Conservation (phyloP, 1,140 invertebrate genomes). For the Caenorhabditis latens region DNA sequence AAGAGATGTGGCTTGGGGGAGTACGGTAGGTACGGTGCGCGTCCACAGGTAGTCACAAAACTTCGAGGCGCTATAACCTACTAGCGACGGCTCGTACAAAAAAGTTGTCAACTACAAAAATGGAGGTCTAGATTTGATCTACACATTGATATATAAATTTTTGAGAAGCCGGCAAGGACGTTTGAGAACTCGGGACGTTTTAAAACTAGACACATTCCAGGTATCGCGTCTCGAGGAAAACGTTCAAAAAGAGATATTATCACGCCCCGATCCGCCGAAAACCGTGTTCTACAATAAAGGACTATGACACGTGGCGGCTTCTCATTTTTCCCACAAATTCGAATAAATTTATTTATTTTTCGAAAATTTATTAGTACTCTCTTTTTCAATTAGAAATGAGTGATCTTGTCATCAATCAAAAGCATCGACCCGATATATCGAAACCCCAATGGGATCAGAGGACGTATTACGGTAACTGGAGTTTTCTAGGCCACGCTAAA, state of each 20-base stretch:
- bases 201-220: neutral
- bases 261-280: slow-evolving; percentile 49
- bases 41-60: too few relatives aligned
- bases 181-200: too few relatives aligned
- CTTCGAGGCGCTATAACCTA: too few relatives aligned
- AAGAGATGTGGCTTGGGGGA: too few relatives aligned
- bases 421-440: slow-evolving; percentile 45
- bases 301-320: slow-evolving; percentile 7
- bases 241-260: slow-evolving; percentile 21
- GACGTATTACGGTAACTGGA: slow-evolving; percentile 38
- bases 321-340: too few relatives aligned
- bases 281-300: slow-evolving; percentile 66
- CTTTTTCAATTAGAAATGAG: slow-evolving; percentile 19
- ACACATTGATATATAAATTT: too few relatives aligned
- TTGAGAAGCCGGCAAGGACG: too few relatives aligned
- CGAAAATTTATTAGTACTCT: neutral
- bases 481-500: too few relatives aligned
- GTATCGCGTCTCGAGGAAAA: slow-evolving; percentile 52
- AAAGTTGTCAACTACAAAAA: too few relatives aligned
- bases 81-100: too few relatives aligned
- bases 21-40: too few relatives aligned
- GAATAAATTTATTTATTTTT: neutral
- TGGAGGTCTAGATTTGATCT: too few relatives aligned
- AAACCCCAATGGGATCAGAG: slow-evolving; percentile 44
- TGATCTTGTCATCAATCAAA: slow-evolving; percentile 45